These are phyloP conservation scores for Eonycteris spelaea DNA, from an alignment of 2,113 vertebrate genomes.

Conservation along the genomic window DNA sequence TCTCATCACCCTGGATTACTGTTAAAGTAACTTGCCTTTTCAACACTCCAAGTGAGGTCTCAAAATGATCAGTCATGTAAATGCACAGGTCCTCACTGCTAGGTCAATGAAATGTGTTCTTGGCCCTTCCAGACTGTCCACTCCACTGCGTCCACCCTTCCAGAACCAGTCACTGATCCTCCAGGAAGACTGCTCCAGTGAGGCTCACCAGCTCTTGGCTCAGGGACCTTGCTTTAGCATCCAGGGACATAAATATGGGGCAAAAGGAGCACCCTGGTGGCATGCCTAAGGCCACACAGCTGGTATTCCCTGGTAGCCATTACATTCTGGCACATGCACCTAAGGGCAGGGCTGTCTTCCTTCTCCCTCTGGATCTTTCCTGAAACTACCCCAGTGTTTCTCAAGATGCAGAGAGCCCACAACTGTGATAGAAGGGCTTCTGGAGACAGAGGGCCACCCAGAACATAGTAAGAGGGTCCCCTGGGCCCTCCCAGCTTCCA, in stretches of 20 bases:
- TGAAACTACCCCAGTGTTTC: not conserved
- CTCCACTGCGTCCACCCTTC: not conserved
- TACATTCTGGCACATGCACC: too few relatives aligned
- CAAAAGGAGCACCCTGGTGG: not conserved
- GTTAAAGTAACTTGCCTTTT: not conserved
- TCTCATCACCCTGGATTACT: not conserved
- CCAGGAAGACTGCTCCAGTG: not conserved
- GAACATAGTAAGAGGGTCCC: not conserved
- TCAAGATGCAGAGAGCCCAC: not conserved
- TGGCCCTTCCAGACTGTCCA: not conserved
- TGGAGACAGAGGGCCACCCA: not conserved
- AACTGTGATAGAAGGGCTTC: not conserved
- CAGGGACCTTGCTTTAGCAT: not conserved
- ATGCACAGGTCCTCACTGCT: not conserved
- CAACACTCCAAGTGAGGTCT: not conserved
- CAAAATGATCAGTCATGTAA: not conserved
- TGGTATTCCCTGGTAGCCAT: rapidly evolving
- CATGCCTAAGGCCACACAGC: not conserved
- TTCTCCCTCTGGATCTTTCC: not conserved
- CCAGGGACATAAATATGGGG: not conserved
- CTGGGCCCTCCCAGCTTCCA: not conserved
- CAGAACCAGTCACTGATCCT: not conserved
- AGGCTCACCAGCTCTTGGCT: not conserved
- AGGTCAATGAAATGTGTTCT: not conserved
- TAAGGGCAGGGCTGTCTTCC: not conserved